phyloP scores from a whole-genome alignment of 1,140 invertebrate genomes.

The Aphis craccivora region DNA sequence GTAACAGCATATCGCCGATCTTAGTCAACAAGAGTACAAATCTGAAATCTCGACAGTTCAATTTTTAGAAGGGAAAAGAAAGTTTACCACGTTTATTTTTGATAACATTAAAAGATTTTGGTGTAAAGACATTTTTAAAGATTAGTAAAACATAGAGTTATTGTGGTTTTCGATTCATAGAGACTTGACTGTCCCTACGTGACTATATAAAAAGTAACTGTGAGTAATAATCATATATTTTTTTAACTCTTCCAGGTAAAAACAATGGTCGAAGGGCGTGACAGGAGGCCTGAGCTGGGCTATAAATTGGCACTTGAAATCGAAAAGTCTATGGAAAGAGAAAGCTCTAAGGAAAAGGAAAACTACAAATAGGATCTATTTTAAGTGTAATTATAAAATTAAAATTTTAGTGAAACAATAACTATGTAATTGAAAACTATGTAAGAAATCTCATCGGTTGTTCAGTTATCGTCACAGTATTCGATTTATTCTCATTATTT shows the following conservation, averaged over 20 bases:
- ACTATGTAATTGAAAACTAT: not conserved
- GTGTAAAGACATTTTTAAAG: not conserved
- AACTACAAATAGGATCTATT: slow-evolving; percentile 10
- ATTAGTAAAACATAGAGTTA: not conserved
- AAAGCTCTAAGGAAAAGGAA: slow-evolving; percentile 48
- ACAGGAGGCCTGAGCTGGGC: slow-evolving; percentile 84
- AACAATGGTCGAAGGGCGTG: slow-evolving; percentile 84
- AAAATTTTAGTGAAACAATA: not conserved
- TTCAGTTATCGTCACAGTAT: not conserved
- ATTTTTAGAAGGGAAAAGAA: not conserved
- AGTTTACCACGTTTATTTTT: not conserved
- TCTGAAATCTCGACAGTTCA: not conserved
- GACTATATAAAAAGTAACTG: not conserved
- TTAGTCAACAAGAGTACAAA: not conserved
- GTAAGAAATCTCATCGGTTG: not conserved
- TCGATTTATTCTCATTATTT: not conserved
- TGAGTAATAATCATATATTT: not conserved
- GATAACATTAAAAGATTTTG: not conserved
- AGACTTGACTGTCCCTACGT: not conserved
- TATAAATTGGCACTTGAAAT: slow-evolving; percentile 86
- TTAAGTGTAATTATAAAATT: not conserved
- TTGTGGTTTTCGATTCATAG: not conserved
- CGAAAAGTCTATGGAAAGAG: slow-evolving; percentile 66
- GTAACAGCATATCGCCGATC: not conserved
- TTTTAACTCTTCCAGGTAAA: slow-evolving; percentile 69